phyloP scores from a whole-genome alignment of 2,797 vertebrate genomes.

The Sebastes alutus region DNA sequence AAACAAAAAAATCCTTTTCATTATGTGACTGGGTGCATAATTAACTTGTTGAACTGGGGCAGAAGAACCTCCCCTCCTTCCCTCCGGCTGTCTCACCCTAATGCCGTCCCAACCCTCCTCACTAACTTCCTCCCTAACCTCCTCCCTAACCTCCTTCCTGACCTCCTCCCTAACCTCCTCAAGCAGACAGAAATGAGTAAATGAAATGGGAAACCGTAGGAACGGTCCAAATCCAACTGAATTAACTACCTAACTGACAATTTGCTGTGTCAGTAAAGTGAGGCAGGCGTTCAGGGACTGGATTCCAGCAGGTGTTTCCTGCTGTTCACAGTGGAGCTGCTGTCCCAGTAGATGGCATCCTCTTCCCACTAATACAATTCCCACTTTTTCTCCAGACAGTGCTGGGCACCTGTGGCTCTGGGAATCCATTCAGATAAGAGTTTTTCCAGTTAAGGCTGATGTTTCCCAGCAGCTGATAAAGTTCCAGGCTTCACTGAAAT shows the following conservation, averaged over 20 bases:
- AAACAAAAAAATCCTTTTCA: neutral
- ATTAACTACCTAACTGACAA: neutral
- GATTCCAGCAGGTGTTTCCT: constrained; percentile 2
- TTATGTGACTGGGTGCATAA: neutral
- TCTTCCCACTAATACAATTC: constrained; percentile 59
- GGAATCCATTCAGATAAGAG: neutral
- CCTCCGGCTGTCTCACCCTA: neutral
- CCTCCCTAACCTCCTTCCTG: no score
- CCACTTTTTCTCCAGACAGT: constrained; percentile 14
- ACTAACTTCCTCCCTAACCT: no score
- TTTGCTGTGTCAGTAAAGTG: neutral
- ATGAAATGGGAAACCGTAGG: neutral
- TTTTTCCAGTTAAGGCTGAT: neutral
- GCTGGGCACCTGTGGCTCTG: neutral
- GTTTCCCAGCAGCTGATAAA: neutral
- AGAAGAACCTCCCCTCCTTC: neutral
- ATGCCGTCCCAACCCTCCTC: neutral
- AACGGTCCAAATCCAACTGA: neutral
- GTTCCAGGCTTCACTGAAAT: neutral
- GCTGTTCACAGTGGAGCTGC: neutral
- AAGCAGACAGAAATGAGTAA: neutral
- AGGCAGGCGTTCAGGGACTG: neutral
- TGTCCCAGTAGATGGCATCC: constrained; percentile 79
- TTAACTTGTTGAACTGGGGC: neutral
- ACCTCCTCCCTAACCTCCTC: neutral